Evolutionary conservation across 2,113 vertebrate species (phyloP).

Genomic region (Puffinus mauretanicus): DNA sequence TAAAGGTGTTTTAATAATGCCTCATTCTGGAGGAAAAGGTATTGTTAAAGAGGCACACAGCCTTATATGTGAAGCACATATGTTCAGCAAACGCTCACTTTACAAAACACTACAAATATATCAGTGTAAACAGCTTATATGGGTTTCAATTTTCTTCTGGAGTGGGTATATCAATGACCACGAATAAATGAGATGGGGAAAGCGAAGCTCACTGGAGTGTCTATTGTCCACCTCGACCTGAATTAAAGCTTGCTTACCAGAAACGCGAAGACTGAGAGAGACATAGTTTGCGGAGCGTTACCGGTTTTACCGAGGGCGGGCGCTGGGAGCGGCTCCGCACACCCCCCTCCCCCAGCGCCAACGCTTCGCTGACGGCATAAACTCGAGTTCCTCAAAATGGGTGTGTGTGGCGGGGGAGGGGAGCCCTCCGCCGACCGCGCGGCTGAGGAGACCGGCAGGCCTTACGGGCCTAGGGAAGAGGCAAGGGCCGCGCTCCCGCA

Average conservation of each 20-base stretch:
- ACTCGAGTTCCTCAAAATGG: background rate
- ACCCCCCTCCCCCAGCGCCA: background rate
- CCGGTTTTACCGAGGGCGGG: background rate
- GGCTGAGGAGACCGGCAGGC: rapidly evolving
- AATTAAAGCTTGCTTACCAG: background rate
- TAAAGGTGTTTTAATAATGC: rapidly evolving
- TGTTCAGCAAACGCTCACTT: background rate
- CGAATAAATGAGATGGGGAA: rapidly evolving
- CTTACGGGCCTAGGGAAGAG: rapidly evolving
- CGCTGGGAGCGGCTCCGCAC: background rate
- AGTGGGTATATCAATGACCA: rapidly evolving
- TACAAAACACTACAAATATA: background rate
- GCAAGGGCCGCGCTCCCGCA: background rate
- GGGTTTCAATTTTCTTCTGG: background rate
- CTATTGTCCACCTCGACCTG: background rate
- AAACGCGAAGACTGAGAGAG: background rate
- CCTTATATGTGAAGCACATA: rapidly evolving
- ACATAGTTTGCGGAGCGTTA: rapidly evolving
- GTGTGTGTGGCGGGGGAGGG: background rate
- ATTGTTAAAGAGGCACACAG: background rate
- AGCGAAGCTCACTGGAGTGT: background rate
- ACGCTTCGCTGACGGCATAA: background rate
- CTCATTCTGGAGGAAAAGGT: background rate
- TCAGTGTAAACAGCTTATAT: background rate
- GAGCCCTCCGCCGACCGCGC: background rate